Base-by-base conservation (phyloP, 2,113 vertebrate genomes). In the Climacteris rufus region DNA sequence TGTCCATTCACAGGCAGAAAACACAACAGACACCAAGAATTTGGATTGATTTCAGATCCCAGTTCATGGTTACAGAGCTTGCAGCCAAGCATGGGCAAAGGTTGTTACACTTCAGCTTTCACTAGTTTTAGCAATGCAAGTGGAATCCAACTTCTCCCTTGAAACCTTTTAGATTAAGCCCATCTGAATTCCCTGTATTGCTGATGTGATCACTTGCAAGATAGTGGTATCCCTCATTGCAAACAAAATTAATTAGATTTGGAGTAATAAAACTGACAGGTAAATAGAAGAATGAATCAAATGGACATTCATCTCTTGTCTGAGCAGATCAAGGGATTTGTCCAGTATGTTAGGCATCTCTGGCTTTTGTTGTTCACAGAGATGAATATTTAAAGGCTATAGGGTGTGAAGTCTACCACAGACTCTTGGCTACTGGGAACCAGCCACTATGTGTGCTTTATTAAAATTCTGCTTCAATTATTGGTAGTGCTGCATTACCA, bases 381-480 rank as follows among this genome's bases (percentile, higher is more conserved):
- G 77, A 96, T 94, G 40, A 96, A 95, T 97, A 97, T 95, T 97
- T 96, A 93, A 96, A 93, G 47, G 35, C 84, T 93, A 89, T 60
- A 45, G 76, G 83, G 87, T 15, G 1, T 95, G 85, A 95, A 92
- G 89, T 78, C 91, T 96, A 91, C 91, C 87, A 78, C 47, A 87
- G 87, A 86, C 49, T 92, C 56, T 64, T 90, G 70, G 92, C 86
- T 95, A 92, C 91, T 89, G 87, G 75, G 89, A 95, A 77, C 84
- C 40, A 93, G 82, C 30, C 77, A 75, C 84, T 83, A 6, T 47
- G 52, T 83, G 37, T 88, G 86, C 79, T 84, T 97, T 96, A 97
- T 97, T 97, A 97, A 97, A 97, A 97, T 97, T 96, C 94, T 89
- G 84, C 87, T 97, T 90, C 78, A 94, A 96, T 97, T 96, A 96